A percentile compares a stretch with the other conserved stretches of the same genome.
Conservation (phyloP, 92 coral and sea anemone genomes). For the Parazoanthus darwini region DNA sequence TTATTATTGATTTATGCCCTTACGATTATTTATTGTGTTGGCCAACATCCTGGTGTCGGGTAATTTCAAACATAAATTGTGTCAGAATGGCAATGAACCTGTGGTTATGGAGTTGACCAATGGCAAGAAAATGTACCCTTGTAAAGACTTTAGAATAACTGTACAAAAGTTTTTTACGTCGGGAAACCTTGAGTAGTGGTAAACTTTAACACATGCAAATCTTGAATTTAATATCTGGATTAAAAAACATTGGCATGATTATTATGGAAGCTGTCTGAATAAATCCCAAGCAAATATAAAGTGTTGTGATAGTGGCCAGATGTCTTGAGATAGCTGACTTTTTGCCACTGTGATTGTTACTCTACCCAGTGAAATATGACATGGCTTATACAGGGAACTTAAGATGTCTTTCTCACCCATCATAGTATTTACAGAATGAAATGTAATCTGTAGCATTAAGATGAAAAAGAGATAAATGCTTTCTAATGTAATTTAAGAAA, state of each 20-base stretch:
- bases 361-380: background rate
- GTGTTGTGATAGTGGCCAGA: conserved; percentile 13
- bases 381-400: background rate
- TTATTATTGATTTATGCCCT: conserved; percentile 23
- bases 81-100: conserved; percentile 1
- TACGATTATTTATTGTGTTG: conserved; percentile 7
- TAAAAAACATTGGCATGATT: background rate
- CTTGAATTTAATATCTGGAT: background rate
- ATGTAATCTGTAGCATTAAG: conserved; percentile 20
- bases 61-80: conserved; percentile 1
- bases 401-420: background rate
- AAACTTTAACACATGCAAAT: conserved; percentile 16
- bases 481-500: background rate
- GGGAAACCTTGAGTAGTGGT: background rate
- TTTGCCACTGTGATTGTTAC: background rate
- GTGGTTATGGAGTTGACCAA: background rate
- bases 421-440: background rate
- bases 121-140: background rate
- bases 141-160: background rate
- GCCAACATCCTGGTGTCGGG: background rate
- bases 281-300: background rate
- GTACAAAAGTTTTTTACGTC: background rate
- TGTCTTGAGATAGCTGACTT: conserved; percentile 3
- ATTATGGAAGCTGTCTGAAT: background rate
- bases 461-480: conserved; percentile 12